These are phyloP conservation scores for Lophotriccus pileatus DNA, from an alignment of 2,797 vertebrate species.

Conservation along the genomic window DNA sequence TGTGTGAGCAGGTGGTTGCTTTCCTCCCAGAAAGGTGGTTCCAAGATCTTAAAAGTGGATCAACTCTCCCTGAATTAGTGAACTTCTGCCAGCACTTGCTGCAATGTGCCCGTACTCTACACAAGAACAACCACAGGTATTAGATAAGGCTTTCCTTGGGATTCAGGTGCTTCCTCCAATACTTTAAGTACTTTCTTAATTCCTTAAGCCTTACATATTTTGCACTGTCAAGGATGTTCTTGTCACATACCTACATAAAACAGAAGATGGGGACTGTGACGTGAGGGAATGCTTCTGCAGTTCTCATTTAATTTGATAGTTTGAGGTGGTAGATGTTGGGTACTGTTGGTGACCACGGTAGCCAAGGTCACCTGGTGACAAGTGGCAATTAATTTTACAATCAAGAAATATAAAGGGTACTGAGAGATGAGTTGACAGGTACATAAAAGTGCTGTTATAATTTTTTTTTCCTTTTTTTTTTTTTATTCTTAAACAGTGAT, in stretches of 20 bases:
- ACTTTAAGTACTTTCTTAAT: not conserved
- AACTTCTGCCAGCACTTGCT: conserved; percentile 85
- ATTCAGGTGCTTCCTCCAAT: not conserved
- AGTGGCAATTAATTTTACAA: not conserved
- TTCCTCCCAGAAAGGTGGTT: conserved; percentile 87
- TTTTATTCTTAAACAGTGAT: conserved; percentile 34
- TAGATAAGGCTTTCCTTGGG: not conserved
- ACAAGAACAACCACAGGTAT: conserved; percentile 66
- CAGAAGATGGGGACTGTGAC: not conserved
- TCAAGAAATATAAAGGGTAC: not conserved
- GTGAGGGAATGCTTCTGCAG: not conserved
- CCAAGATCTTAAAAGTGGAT: conserved; percentile 61
- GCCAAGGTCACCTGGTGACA: not conserved
- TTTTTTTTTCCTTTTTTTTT: too few relatives aligned
- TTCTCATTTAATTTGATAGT: not conserved
- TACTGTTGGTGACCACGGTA: not conserved
- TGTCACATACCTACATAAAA: fast-evolving
- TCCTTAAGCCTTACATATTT: not conserved
- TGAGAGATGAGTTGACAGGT: too few relatives aligned
- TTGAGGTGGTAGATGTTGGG: not conserved
- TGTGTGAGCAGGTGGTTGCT: conserved; percentile 78
- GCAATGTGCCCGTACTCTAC: conserved; percentile 73
- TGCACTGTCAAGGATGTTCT: not conserved
- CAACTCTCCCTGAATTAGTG: conserved; percentile 80
- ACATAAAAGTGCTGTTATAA: not conserved